Conservation (phyloP, 2,797 vertebrate genomes). For the Pitangus sulphuratus region DNA sequence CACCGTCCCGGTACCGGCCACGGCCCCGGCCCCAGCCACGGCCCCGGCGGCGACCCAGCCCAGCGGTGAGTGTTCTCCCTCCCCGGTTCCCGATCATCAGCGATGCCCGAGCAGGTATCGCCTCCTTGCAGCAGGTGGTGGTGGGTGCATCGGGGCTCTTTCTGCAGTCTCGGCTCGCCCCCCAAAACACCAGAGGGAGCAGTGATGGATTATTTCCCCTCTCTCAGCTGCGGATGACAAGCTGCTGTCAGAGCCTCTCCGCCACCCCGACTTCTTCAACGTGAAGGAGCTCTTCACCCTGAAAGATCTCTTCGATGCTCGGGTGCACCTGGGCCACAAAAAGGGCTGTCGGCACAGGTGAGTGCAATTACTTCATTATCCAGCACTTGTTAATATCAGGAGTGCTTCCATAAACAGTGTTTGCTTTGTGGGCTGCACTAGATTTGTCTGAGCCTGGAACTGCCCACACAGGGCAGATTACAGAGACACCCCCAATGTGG, state of each 20-base stretch:
- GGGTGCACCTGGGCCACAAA: constrained; percentile 95
- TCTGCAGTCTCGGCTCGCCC: background rate
- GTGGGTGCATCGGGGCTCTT: accelerated
- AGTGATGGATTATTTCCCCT: accelerated
- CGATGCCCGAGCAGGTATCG: background rate
- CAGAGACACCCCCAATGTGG: accelerated
- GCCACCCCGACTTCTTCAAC: constrained; percentile 88
- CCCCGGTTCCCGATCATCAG: background rate
- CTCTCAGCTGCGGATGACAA: constrained; percentile 59
- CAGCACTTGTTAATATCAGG: accelerated
- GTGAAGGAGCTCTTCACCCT: constrained; percentile 88
- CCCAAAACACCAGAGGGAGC: accelerated
- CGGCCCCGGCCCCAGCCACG: background rate
- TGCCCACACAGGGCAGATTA: accelerated
- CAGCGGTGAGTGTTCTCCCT: background rate
- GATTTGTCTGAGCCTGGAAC: background rate
- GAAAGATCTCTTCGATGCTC: constrained; percentile 89
- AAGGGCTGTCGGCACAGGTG: constrained; percentile 92
- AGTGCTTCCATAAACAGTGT: accelerated
- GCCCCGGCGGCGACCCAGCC: background rate
- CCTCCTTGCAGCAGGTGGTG: background rate
- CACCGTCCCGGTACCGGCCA: background rate
- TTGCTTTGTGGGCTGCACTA: background rate
- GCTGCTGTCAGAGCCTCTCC: constrained; percentile 78
- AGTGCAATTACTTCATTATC: accelerated